Evolutionary conservation across 2,113 vertebrate genomes (phyloP).

Genomic region (Paratilapia polleni): DNA sequence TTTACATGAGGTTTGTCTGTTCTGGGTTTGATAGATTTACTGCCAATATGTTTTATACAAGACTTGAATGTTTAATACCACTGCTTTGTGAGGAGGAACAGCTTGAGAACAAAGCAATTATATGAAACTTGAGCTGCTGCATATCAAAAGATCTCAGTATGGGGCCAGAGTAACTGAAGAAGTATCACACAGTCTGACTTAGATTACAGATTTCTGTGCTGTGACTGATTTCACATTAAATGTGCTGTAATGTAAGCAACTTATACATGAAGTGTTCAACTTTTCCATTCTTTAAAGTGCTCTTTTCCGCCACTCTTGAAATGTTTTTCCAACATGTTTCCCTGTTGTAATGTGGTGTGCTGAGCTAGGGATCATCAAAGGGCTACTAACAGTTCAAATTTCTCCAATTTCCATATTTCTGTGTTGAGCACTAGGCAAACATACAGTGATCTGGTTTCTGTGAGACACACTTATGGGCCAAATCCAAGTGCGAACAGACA

Average conservation of each 20-base stretch:
- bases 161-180: not conserved
- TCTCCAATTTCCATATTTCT: conserved; percentile 34
- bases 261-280: not conserved
- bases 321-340: not conserved
- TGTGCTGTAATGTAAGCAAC: conserved; percentile 2
- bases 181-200: not conserved
- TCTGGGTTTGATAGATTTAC: conserved; percentile 51
- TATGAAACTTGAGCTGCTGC: conserved; percentile 15
- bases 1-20: conserved; percentile 13
- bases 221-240: not conserved
- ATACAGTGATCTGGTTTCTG: conserved; percentile 55
- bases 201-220: conserved; percentile 1
- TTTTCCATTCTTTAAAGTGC: not conserved
- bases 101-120: conserved; percentile 54
- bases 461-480: conserved; percentile 30
- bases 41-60: conserved; percentile 57
- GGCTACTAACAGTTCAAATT: conserved; percentile 43
- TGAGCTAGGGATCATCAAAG: conserved; percentile 20
- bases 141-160: not conserved
- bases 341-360: not conserved
- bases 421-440: conserved; percentile 32
- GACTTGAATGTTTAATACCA: conserved; percentile 29
- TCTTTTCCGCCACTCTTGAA: not conserved
- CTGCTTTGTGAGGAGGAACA: conserved; percentile 32
- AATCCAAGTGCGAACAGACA: conserved; percentile 29